phyloP scores from a whole-genome alignment of 2,888 invertebrate species.

The Drosophila putrida region DNA sequence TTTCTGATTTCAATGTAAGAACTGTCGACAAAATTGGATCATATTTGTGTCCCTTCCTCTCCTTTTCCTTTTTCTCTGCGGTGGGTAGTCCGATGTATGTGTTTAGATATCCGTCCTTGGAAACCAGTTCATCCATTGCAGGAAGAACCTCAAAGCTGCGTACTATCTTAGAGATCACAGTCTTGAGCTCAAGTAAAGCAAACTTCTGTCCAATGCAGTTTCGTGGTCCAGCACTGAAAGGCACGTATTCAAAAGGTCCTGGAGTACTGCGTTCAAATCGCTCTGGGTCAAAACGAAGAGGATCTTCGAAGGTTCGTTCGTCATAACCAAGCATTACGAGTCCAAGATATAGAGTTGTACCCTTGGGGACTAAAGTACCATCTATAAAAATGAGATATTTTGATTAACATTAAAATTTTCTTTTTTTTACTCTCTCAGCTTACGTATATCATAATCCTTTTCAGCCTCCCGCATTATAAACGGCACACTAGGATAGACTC shows the following conservation, averaged over 20 bases:
- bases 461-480: conserved; percentile 74
- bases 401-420: neutral
- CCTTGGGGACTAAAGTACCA: conserved; percentile 77
- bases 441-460: conserved; percentile 79
- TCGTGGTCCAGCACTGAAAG: conserved; percentile 89
- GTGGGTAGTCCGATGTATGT: conserved; percentile 61
- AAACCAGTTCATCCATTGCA: conserved; percentile 74
- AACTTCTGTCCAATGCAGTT: conserved; percentile 87
- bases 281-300: conserved; percentile 86
- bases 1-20: conserved; percentile 86
- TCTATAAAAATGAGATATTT: conserved; percentile 54
- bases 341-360: conserved; percentile 68
- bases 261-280: conserved; percentile 85
- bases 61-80: conserved; percentile 41
- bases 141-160: conserved; percentile 85
- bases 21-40: conserved; percentile 85
- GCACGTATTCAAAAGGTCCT: conserved; percentile 87
- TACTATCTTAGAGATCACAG: conserved; percentile 86
- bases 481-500: conserved; percentile 84
- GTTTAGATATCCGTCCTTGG: conserved; percentile 70
- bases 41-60: conserved; percentile 71
- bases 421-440: conserved; percentile 4
- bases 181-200: conserved; percentile 87
- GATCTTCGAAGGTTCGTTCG: conserved; percentile 79
- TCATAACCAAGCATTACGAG: conserved; percentile 80